Percentiles rank a stretch among this genome's conserved stretches.
phyloP scores from a whole-genome alignment of 2,888 invertebrate species.

The Conomelus anceps region DNA sequence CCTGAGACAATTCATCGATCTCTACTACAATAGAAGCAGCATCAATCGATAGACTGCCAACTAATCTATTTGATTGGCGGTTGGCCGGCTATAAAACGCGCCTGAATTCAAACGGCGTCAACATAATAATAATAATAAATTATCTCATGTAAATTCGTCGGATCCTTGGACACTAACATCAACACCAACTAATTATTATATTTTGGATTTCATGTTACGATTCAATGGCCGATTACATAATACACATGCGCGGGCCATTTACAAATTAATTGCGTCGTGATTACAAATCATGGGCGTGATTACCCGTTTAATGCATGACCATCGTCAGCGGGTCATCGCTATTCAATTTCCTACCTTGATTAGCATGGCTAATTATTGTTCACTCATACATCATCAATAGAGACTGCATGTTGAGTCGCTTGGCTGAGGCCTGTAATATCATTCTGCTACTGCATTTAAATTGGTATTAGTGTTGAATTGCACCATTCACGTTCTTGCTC shows the following conservation, averaged over 20 bases:
- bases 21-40: no score
- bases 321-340: background rate
- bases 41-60: no score
- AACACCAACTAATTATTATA: background rate
- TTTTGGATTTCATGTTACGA: background rate
- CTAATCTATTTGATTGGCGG: no score
- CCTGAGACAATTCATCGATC: no score
- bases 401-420: no score
- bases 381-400: background rate
- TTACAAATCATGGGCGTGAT: background rate
- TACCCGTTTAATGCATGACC: background rate
- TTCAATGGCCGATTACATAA: background rate
- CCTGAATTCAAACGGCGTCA: no score
- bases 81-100: no score
- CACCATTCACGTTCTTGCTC: background rate
- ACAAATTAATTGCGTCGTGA: background rate
- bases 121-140: no score
- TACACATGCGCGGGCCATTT: background rate
- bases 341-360: background rate
- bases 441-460: background rate
- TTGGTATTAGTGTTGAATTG: background rate
- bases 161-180: no score
- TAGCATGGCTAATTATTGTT: background rate
- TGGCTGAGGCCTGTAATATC: background rate
- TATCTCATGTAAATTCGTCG: no score